A percentile compares a stretch with the other conserved stretches of the same genome.
These are phyloP conservation scores for Luscinia megarhynchos DNA, from an alignment of 2,797 vertebrate species.

Conservation along the genomic window DNA sequence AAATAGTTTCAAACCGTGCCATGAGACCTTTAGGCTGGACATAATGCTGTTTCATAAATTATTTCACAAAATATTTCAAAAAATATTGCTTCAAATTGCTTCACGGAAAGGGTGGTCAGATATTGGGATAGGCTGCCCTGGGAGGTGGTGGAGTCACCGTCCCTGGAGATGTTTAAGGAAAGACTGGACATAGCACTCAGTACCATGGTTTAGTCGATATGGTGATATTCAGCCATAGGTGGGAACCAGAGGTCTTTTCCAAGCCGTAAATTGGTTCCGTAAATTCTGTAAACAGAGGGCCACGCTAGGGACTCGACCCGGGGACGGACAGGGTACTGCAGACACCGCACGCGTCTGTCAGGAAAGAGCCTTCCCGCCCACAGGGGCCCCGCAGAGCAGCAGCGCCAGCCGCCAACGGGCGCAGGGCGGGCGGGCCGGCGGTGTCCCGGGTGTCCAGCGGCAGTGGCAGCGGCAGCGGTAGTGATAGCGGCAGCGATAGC, in stretches of 20 bases:
- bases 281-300: neutral
- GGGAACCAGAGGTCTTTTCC: neutral
- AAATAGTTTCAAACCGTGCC: neutral
- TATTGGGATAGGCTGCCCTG: fast-evolving
- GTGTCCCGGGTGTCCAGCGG: too few relatives aligned
- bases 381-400: too few relatives aligned
- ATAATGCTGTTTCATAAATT: neutral
- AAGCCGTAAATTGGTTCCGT: fast-evolving
- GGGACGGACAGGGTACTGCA: fast-evolving
- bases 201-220: too few relatives aligned
- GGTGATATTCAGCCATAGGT: neutral
- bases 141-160: neutral
- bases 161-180: too few relatives aligned
- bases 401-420: fast-evolving
- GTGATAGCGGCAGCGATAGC: too few relatives aligned
- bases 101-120: fast-evolving
- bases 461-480: too few relatives aligned
- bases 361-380: fast-evolving
- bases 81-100: neutral
- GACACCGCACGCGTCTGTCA: fast-evolving
- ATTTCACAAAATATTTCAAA: neutral
- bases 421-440: too few relatives aligned
- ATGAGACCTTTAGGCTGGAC: neutral
- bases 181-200: too few relatives aligned
- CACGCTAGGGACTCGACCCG: fast-evolving